Evolutionary conservation across 2,888 invertebrate genomes (phyloP), one percentile per base, ranked within the genome.

Genomic region (Orthosia incerta): DNA sequence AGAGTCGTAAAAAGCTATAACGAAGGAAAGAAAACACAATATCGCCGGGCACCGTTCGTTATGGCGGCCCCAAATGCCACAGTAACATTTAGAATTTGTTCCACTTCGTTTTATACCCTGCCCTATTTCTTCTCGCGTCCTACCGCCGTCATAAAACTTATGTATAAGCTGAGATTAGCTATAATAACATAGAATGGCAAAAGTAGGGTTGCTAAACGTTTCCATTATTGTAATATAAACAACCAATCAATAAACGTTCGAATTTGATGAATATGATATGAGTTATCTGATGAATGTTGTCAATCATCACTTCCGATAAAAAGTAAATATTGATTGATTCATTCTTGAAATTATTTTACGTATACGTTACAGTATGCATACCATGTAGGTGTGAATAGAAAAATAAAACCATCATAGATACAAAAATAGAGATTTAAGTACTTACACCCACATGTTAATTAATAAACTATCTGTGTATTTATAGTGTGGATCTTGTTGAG

Each of bases 81-180:
- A 89, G 87, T 95, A 94, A 93, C 94, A 94, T 95, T 95, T 94
- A 91, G 91, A 91, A 90, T 90, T 87, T 88, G 93, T 92, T 92
- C 91, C 91, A 93, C 88, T 91, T 90, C 88, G 91, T 92, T 93
- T 92, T 93, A 92, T 92, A 91, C 87, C 87, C 88, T 88, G 92
- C 91, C 92, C 93, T 87, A 93, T 92, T 93, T 93, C 86, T 74
- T 88, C 83, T 85, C 64, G 71, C 76, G 84, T 87, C 83, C 85
- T 80, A 88, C 87, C 87, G 83, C 77, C 74, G 68, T 73, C 74
- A 85, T 86, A 80, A 86, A 88, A 81, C 71, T 68, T 64, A 57
- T 26, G 12, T 68, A 66, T 51, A 59, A 15, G 59, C 26, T 60
- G 50, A 46, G 18, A 59, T 61, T 46, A 51, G 46, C 57, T 51